phyloP scores from a whole-genome alignment of 2,113 vertebrate species.

The Oncorhynchus gorbuscha region DNA sequence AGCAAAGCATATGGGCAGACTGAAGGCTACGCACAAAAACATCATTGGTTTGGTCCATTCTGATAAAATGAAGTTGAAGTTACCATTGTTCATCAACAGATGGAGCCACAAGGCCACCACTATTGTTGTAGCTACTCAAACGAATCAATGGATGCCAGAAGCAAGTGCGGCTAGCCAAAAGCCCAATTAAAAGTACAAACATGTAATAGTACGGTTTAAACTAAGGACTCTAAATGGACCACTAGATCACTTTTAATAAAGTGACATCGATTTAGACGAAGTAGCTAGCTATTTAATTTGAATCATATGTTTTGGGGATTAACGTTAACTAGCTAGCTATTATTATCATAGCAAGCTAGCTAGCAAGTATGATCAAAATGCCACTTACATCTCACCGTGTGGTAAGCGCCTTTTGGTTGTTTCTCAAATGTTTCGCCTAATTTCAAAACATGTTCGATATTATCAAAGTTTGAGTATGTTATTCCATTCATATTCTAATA shows the following conservation, averaged over 20 bases:
- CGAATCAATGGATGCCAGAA: background rate
- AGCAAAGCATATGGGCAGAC: background rate
- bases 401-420: slow-evolving; percentile 88
- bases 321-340: slow-evolving; percentile 52
- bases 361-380: slow-evolving; percentile 14
- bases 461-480: slow-evolving; percentile 79
- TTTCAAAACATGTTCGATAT: slow-evolving; percentile 86
- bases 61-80: background rate
- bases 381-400: slow-evolving; percentile 94
- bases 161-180: background rate
- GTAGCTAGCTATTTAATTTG: background rate
- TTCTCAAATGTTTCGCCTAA: slow-evolving; percentile 93
- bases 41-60: background rate
- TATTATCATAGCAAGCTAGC: background rate
- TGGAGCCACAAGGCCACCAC: slow-evolving; percentile 23
- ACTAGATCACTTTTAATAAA: no score
- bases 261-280: no score
- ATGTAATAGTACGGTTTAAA: no score
- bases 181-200: background rate
- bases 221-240: no score
- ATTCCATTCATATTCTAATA: slow-evolving; percentile 82
- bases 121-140: background rate
- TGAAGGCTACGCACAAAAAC: background rate
- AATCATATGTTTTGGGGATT: background rate
- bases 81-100: slow-evolving; percentile 34